Evolutionary conservation across 1,140 invertebrate species (phyloP).

Genomic region (Neodiprion pinetum): DNA sequence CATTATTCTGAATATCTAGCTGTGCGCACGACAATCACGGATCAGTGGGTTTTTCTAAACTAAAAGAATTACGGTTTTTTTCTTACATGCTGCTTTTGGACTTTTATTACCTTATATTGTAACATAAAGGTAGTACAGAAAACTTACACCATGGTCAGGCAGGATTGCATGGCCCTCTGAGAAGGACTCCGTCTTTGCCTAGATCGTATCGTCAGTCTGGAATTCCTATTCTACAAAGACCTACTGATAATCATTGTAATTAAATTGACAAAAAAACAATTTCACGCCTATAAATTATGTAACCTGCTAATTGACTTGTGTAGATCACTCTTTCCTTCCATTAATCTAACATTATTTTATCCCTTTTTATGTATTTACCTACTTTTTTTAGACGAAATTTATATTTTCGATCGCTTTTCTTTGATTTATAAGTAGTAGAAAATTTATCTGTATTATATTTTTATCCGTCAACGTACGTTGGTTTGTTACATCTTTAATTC

Average conservation of each 20-base stretch:
- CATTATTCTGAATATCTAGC: too few relatives aligned
- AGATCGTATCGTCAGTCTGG: conserved; percentile 67
- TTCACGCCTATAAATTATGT: background rate
- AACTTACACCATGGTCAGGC: conserved; percentile 62
- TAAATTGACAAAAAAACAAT: conserved; percentile 20
- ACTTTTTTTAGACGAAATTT: background rate
- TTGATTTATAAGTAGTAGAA: too few relatives aligned
- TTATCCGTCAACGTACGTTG: too few relatives aligned
- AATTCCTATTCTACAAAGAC: conserved; percentile 66
- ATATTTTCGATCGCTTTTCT: too few relatives aligned
- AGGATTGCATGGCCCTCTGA: conserved; percentile 57
- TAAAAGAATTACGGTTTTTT: conserved; percentile 42
- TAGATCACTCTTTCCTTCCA: background rate
- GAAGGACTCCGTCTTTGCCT: conserved; percentile 67
- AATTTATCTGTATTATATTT: too few relatives aligned
- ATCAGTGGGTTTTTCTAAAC: conserved; percentile 11
- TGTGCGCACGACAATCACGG: too few relatives aligned
- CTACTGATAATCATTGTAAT: conserved; percentile 60
- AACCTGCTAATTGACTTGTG: too few relatives aligned
- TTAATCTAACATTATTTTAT: background rate
- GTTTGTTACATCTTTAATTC: background rate
- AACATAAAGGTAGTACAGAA: conserved; percentile 66
- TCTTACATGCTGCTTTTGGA: conserved; percentile 53
- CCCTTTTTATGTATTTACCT: background rate
- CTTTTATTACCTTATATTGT: conserved; percentile 44